Conservation (phyloP, 2,113 vertebrate genomes). For the Panurus biarmicus region DNA sequence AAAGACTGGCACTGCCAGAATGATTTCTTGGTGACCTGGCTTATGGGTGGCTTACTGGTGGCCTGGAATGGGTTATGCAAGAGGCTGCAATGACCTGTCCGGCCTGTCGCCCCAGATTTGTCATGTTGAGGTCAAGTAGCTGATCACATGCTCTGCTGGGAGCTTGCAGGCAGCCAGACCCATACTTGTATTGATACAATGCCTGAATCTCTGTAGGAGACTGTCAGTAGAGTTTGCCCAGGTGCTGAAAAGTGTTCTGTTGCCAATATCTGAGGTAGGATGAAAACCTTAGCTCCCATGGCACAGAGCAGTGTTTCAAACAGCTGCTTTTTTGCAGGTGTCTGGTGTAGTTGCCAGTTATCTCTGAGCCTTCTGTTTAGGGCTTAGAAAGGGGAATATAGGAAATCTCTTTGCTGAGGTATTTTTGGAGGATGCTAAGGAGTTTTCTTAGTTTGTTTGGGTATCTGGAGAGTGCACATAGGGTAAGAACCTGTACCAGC, state of each 20-base stretch:
- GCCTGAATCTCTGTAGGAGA: not conserved
- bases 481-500: not conserved
- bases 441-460: not conserved
- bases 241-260: fast-evolving
- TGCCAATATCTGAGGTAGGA: not conserved
- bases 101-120: not conserved
- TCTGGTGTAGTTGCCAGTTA: not conserved
- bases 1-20: not conserved
- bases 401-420: not conserved
- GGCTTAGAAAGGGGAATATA: not conserved
- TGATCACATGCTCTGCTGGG: not conserved
- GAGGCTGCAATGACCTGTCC: not conserved
- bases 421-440: not conserved
- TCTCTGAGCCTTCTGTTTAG: not conserved
- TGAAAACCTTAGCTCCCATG: not conserved
- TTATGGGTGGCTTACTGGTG: not conserved
- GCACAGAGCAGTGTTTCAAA: not conserved
- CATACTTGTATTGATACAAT: not conserved
- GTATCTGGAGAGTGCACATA: not conserved
- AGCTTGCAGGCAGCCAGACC: not conserved
- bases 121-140: not conserved
- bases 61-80: not conserved
- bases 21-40: not conserved
- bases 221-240: not conserved
- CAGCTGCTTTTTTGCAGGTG: not conserved